Evolutionary conservation across 2,113 vertebrate genomes (phyloP).

Genomic region (Dasyurus viverrinus): DNA sequence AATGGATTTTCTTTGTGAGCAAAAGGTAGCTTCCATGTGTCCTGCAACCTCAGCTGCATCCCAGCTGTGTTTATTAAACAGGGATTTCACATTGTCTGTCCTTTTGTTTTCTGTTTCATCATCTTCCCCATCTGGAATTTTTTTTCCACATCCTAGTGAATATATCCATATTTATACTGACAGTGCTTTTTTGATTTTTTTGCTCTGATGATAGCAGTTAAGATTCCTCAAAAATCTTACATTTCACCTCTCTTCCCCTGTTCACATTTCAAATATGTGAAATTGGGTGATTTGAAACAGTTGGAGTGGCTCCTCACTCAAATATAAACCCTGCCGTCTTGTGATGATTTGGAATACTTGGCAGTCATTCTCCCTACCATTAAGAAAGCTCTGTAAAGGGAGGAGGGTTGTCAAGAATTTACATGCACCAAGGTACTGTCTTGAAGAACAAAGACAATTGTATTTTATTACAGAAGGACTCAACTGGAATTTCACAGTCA

Average conservation of each 20-base stretch:
- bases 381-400: conserved; percentile 56
- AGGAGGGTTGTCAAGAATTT: conserved; percentile 63
- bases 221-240: conserved; percentile 75
- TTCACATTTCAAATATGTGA: conserved; percentile 75
- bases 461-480: conserved; percentile 64
- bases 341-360: conserved; percentile 73
- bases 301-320: conserved; percentile 76
- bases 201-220: conserved; percentile 75
- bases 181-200: conserved; percentile 42
- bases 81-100: conserved; percentile 71
- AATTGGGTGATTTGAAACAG: conserved; percentile 77
- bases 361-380: conserved; percentile 63
- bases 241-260: conserved; percentile 70
- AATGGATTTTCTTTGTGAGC: conserved; percentile 65
- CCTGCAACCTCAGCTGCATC: conserved; percentile 71
- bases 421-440: conserved; percentile 56
- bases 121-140: conserved; percentile 67
- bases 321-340: conserved; percentile 65
- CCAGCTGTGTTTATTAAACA: conserved; percentile 81
- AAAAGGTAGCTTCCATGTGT: conserved; percentile 66
- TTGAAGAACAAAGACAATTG: conserved; percentile 68
- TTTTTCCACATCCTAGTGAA: conserved; percentile 47
- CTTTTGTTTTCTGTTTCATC: conserved; percentile 69
- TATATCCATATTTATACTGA: conserved; percentile 71
- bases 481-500: conserved; percentile 54